Conservation (phyloP, 2,888 invertebrate genomes). For the Cosmopolites sordidus region DNA sequence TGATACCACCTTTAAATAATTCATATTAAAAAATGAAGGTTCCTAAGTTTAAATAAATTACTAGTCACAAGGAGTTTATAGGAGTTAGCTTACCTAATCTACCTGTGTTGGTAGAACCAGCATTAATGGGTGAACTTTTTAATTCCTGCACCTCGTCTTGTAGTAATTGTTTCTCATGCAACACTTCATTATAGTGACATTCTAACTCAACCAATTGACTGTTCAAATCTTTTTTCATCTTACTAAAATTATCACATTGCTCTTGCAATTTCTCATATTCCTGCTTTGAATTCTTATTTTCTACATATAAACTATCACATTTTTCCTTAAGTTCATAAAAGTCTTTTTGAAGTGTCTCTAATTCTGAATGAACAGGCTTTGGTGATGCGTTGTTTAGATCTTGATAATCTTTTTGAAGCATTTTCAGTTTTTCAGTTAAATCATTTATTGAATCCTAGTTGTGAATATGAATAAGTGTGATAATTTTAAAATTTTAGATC, state of each 20-base stretch:
- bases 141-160: conserved; percentile 46
- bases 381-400: conserved; percentile 6
- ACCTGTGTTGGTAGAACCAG: conserved; percentile 18
- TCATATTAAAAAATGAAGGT: no score
- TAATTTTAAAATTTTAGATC: background rate
- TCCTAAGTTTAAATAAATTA: no score
- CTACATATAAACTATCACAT: conserved; percentile 33
- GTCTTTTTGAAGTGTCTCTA: conserved; percentile 32
- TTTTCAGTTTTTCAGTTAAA: conserved; percentile 13
- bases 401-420: conserved; percentile 6
- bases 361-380: conserved; percentile 15
- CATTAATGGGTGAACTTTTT: conserved; percentile 42
- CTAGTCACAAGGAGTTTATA: no score
- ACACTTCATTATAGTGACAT: conserved; percentile 40
- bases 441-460: conserved; percentile 16
- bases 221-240: conserved; percentile 35
- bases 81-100: conserved; percentile 19
- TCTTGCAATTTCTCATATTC: conserved; percentile 35
- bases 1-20: no score
- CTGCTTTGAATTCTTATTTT: conserved; percentile 34
- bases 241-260: conserved; percentile 32
- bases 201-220: conserved; percentile 36
- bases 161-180: conserved; percentile 43
- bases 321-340: conserved; percentile 35
- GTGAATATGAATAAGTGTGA: no score